Percentiles rank a stretch among this genome's conserved stretches.
These are phyloP conservation scores for Heterotilapia buettikoferi DNA, from an alignment of 2,113 vertebrate species.

Conservation along the genomic window DNA sequence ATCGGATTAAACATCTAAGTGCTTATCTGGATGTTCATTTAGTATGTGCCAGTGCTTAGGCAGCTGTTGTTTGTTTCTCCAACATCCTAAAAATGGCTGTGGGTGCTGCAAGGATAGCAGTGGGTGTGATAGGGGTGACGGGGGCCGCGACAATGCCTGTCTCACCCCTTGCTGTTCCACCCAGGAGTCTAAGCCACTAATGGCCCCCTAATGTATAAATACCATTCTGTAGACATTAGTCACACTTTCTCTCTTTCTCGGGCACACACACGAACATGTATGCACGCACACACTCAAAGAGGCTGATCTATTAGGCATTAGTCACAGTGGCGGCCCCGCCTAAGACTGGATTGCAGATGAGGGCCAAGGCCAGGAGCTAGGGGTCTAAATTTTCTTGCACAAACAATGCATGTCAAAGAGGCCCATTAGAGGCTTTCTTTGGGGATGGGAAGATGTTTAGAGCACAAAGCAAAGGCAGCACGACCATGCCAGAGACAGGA, in stretches of 20 bases:
- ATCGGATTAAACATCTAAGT: background rate
- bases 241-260: slow-evolving; percentile 58
- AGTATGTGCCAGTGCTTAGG: background rate
- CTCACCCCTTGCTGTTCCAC: slow-evolving; percentile 67
- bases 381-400: slow-evolving; percentile 64
- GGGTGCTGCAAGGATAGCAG: slow-evolving; percentile 12
- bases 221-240: slow-evolving; percentile 70
- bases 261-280: slow-evolving; percentile 15
- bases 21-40: background rate
- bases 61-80: slow-evolving; percentile 57
- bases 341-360: slow-evolving; percentile 52
- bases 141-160: slow-evolving; percentile 65
- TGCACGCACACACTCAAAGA: slow-evolving; percentile 5
- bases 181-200: slow-evolving; percentile 69
- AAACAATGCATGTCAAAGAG: slow-evolving; percentile 70
- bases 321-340: slow-evolving; percentile 63
- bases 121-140: slow-evolving; percentile 36
- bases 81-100: slow-evolving; percentile 30
- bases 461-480: slow-evolving; percentile 52
- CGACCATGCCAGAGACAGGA: slow-evolving; percentile 20
- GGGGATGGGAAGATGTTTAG: slow-evolving; percentile 42
- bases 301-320: slow-evolving; percentile 52
- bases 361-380: slow-evolving; percentile 62
- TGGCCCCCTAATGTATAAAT: slow-evolving; percentile 70
- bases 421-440: slow-evolving; percentile 54